Percentiles rank a stretch among this genome's conserved stretches.
Conservation (phyloP, 2,113 vertebrate genomes). For the Petrocephalus microphthalmus region DNA sequence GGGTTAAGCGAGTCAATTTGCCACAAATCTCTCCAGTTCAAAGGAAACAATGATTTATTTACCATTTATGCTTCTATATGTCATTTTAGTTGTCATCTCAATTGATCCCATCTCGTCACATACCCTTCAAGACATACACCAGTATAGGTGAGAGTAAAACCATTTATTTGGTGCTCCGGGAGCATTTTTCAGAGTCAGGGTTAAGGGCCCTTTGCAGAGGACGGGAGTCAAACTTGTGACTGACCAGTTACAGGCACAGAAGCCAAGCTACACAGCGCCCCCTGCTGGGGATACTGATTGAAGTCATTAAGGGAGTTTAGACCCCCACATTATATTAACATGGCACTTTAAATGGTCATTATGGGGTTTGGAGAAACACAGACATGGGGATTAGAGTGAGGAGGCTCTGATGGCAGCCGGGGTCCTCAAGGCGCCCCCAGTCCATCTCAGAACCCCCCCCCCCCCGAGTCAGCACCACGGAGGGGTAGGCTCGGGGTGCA, state of each 20-base stretch:
- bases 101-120: too few species aligned
- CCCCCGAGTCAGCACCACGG: background rate
- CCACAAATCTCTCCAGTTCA: background rate
- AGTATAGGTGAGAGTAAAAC: too few species aligned
- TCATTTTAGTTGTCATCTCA: background rate
- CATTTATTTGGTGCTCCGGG: too few species aligned
- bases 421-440: background rate
- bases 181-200: too few species aligned
- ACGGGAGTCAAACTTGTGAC: background rate
- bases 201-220: background rate
- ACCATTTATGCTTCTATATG: background rate
- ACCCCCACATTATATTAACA: background rate
- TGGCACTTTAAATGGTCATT: background rate
- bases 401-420: background rate
- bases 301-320: background rate
- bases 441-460: background rate
- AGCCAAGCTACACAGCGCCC: background rate
- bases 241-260: background rate
- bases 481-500: too few species aligned
- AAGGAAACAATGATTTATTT: too few species aligned
- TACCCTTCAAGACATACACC: too few species aligned
- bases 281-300: background rate
- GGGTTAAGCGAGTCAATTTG: background rate
- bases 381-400: background rate
- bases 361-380: background rate